phyloP scores from a whole-genome alignment of 2,113 vertebrate genomes.

The Casuarius casuarius region DNA sequence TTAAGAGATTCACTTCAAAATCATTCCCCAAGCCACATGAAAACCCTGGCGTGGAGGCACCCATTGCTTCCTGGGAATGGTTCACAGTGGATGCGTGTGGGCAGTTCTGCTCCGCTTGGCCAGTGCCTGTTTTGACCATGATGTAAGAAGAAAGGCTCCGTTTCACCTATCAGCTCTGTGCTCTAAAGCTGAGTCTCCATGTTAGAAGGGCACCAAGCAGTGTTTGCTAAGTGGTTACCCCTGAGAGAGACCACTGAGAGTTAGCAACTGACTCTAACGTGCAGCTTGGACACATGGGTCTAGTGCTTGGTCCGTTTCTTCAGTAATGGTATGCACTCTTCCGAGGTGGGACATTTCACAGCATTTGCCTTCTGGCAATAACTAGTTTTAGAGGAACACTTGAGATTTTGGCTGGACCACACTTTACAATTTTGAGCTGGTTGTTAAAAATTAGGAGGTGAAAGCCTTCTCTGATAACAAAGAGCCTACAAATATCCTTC shows the following conservation, averaged over 20 bases:
- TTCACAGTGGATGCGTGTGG: not conserved
- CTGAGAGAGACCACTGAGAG: not conserved
- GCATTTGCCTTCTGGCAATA: not conserved
- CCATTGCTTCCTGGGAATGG: not conserved
- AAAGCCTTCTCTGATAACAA: not conserved
- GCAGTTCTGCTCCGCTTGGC: not conserved
- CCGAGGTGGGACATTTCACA: not conserved
- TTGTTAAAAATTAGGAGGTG: not conserved
- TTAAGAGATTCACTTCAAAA: not conserved
- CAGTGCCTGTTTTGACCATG: accelerated
- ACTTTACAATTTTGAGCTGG: not conserved
- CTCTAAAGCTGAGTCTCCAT: not conserved
- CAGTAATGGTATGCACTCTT: not conserved
- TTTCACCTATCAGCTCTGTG: not conserved
- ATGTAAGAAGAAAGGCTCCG: not conserved
- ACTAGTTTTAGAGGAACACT: not conserved
- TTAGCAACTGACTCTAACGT: not conserved
- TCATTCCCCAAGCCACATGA: not conserved
- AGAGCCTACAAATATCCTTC: not conserved
- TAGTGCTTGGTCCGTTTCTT: not conserved
- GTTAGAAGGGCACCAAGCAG: not conserved
- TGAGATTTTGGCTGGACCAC: not conserved
- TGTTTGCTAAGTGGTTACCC: not conserved
- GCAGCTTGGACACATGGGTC: not conserved
- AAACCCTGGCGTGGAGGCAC: not conserved